A percentile compares a stretch with the other conserved stretches of the same genome.
Conservation (phyloP, 2,888 invertebrate species). For the Pterostichus niger region DNA sequence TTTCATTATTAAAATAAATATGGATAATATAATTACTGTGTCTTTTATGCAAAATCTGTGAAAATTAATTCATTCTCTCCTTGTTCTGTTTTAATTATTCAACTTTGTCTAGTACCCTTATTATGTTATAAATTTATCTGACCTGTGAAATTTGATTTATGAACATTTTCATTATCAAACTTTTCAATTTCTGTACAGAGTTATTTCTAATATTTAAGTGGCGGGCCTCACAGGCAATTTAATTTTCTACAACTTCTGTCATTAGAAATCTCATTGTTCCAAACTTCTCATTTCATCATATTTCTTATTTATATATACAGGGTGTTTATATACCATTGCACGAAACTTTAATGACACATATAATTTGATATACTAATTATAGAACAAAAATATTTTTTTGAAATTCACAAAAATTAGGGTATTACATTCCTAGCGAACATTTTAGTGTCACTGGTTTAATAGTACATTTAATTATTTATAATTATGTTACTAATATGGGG, state of each 20-base stretch:
- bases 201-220: not conserved
- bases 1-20: not conserved
- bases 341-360: too few relatives aligned
- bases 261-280: conserved; percentile 9
- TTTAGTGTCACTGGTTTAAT: too few relatives aligned
- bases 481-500: too few relatives aligned
- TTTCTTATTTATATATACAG: too few relatives aligned
- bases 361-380: too few relatives aligned
- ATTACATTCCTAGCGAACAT: too few relatives aligned
- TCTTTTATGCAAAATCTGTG: not conserved
- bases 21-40: too few relatives aligned
- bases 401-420: too few relatives aligned
- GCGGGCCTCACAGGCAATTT: conserved; percentile 2
- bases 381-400: too few relatives aligned
- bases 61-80: conserved; percentile 5
- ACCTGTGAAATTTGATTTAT: conserved; percentile 19
- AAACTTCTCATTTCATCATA: too few relatives aligned
- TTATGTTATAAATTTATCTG: conserved; percentile 13
- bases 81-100: conserved; percentile 22
- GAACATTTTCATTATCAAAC: not conserved
- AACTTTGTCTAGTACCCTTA: not conserved
- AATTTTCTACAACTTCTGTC: conserved; percentile 12
- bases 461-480: too few relatives aligned
- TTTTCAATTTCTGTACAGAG: conserved; percentile 9
- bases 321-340: too few relatives aligned